Conservation (phyloP, 2,797 vertebrate species). For the Argyrosomus regius region DNA sequence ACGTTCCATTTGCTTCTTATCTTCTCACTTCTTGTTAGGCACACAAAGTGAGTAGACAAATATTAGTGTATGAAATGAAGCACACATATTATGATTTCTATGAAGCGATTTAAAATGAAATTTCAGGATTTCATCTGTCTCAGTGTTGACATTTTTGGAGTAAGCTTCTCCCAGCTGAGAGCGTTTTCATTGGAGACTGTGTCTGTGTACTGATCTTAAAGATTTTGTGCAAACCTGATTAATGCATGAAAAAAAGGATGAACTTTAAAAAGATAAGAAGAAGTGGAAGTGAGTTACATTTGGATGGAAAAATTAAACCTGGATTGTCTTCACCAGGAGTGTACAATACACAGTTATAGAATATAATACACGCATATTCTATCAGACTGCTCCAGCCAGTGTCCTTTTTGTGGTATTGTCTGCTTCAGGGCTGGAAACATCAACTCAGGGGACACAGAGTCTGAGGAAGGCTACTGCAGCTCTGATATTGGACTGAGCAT, state of each 20-base stretch:
- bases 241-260: slow-evolving; percentile 33
- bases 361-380: slow-evolving; percentile 21
- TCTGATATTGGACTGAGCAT: slow-evolving; percentile 46
- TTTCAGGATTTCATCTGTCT: slow-evolving; percentile 49
- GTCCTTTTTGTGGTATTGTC: slow-evolving; percentile 42
- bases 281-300: slow-evolving; percentile 14
- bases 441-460: slow-evolving; percentile 50
- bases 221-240: slow-evolving; percentile 58
- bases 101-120: slow-evolving; percentile 48
- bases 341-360: slow-evolving; percentile 4
- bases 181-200: slow-evolving; percentile 48
- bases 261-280: slow-evolving; percentile 36
- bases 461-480: slow-evolving; percentile 34
- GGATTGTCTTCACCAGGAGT: background rate
- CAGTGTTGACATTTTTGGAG: slow-evolving; percentile 52
- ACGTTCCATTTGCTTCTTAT: slow-evolving; percentile 44
- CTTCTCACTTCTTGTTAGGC: slow-evolving; percentile 22
- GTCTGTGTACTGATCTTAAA: slow-evolving; percentile 38
- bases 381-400: slow-evolving; percentile 57
- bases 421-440: slow-evolving; percentile 50
- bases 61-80: slow-evolving; percentile 65
- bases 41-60: slow-evolving; percentile 58
- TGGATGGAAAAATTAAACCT: slow-evolving; percentile 35
- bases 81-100: slow-evolving; percentile 40
- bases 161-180: slow-evolving; percentile 59